These are phyloP conservation scores for Steinernema carpocapsae DNA, from an alignment of 2,888 invertebrate species.

Conservation along the genomic window DNA sequence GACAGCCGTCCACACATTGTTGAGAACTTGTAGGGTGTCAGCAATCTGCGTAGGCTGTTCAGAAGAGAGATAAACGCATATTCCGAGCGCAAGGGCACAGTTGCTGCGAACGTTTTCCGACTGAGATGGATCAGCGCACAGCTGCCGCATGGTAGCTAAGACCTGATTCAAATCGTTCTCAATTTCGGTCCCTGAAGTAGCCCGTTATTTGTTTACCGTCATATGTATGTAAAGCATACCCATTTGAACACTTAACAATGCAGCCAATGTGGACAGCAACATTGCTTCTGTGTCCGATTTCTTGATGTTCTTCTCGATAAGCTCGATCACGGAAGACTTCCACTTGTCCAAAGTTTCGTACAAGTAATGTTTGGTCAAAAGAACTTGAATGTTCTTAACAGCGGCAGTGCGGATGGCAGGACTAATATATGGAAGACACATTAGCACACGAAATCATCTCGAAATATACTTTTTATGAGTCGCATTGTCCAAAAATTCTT, in stretches of 20 bases:
- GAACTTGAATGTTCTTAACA: slow-evolving; percentile 41
- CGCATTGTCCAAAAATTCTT: slow-evolving; percentile 24
- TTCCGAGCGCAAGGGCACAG: slow-evolving; percentile 49
- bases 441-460: neutral
- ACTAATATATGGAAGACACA: neutral
- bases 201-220: neutral
- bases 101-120: slow-evolving; percentile 42
- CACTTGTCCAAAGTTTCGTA: slow-evolving; percentile 81
- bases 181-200: slow-evolving; percentile 46
- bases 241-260: slow-evolving; percentile 83
- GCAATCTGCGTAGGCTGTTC: slow-evolving; percentile 43
- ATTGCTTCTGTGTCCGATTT: slow-evolving; percentile 83
- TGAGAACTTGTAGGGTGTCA: slow-evolving; percentile 78
- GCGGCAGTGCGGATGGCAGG: slow-evolving; percentile 39
- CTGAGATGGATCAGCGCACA: slow-evolving; percentile 43
- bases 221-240: slow-evolving; percentile 70
- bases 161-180: slow-evolving; percentile 44
- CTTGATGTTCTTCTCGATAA: slow-evolving; percentile 81
- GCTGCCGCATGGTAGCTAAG: slow-evolving; percentile 39
- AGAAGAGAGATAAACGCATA: slow-evolving; percentile 49
- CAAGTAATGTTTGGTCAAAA: slow-evolving; percentile 69
- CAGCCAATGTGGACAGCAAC: slow-evolving; percentile 82
- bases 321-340: slow-evolving; percentile 77
- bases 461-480: slow-evolving; percentile 19
- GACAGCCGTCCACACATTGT: slow-evolving; percentile 50